Percentiles rank a stretch among this genome's conserved stretches.
Conservation (phyloP, 2,797 vertebrate species). For the Lateolabrax maculatus region DNA sequence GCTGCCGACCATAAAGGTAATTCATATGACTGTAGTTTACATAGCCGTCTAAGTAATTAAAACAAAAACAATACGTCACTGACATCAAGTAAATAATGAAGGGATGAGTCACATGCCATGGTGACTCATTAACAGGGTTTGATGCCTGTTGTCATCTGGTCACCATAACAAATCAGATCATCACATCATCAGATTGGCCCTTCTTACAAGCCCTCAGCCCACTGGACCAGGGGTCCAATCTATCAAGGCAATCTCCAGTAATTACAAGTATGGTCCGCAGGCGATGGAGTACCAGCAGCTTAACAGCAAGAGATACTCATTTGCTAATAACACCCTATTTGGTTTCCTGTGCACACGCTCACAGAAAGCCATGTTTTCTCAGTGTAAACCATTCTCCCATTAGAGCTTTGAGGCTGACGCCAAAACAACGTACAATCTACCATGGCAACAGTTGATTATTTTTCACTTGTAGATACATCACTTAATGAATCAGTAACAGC, state of each 20-base stretch:
- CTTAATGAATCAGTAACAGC: background rate
- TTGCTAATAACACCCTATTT: slow-evolving; percentile 53
- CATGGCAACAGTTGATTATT: slow-evolving; percentile 40
- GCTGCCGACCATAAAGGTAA: background rate
- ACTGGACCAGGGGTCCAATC: slow-evolving; percentile 35
- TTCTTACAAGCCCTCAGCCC: slow-evolving; percentile 22
- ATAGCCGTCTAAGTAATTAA: slow-evolving; percentile 15
- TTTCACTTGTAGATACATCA: background rate
- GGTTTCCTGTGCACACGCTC: slow-evolving; percentile 41
- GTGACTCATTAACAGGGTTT: slow-evolving; percentile 7
- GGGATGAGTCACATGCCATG: slow-evolving; percentile 23
- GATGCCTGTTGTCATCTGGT: slow-evolving; percentile 15
- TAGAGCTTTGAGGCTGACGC: slow-evolving; percentile 10
- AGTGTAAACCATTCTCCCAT: background rate
- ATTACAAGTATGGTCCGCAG: slow-evolving; percentile 46
- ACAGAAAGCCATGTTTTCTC: slow-evolving; percentile 22
- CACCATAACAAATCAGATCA: slow-evolving; percentile 6
- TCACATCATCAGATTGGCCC: background rate
- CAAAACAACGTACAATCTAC: slow-evolving; percentile 16
- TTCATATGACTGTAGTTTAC: background rate
- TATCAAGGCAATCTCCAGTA: slow-evolving; percentile 60
- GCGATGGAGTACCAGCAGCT: slow-evolving; percentile 17
- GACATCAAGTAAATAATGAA: background rate
- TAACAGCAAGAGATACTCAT: slow-evolving; percentile 46
- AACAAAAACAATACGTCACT: slow-evolving; percentile 14